Base-by-base conservation (phyloP, 2,888 invertebrate species). In the Metellina segmentata region DNA sequence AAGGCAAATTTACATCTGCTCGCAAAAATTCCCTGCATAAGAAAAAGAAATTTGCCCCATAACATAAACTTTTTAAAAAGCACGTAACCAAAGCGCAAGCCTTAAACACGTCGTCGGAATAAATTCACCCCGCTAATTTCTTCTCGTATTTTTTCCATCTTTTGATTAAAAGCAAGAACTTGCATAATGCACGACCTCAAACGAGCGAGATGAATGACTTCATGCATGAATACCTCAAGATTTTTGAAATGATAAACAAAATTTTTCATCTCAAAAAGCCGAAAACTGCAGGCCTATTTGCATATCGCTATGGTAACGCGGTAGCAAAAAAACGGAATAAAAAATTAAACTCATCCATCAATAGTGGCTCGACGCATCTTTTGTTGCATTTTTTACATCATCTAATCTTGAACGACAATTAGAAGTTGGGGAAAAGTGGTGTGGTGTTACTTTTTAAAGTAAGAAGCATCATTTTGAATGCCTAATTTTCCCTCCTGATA, bases 1-100 rank as follows among this genome's bases (percentile, higher is more conserved):
- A 61, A 61, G 61, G 61, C 61, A 61, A 61, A 61, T 61, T 61
- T 61, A 61, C 61, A 61, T 61, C 61, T 61, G 61, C 61, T 61
- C 4, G 61, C 6, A 61, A 61, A 61, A 61, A 9, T 61, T 11
- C 61, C 61, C 61, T 16, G 13, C 11, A 61, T 11, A 61, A 61
- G 9, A 7, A 9, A 61, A 61, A 61, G 61, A 8, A 61, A 61
- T 61, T 61, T 61, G 61, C 61, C 61, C 61, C 61, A 61, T 61
- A 61, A 61, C 61, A 61, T 61, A 61, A 61, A 61, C 61, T 61
- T 61, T 11, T 61, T 9, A 61, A 34, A 16, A 61, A 61, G n/a
- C 61, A 61, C 61, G 6, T 9, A 9, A 11, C 61, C 61, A 9
- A 61, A 34, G 34, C 34, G 61, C 61, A 5, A 16, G 61, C 61